phyloP scores from a whole-genome alignment of 2,888 invertebrate species.

The Argynnis bischoffii region DNA sequence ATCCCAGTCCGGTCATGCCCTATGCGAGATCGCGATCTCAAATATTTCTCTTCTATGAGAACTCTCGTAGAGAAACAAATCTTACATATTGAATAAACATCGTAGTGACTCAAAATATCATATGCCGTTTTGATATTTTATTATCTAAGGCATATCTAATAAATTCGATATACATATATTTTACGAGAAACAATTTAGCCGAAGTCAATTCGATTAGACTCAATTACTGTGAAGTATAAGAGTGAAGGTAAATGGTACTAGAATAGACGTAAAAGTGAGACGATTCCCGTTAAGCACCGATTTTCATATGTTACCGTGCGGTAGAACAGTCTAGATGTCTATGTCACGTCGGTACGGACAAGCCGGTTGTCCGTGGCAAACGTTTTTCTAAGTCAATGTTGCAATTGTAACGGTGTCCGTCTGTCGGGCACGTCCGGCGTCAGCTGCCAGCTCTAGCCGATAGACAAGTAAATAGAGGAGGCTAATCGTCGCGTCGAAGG shows the following conservation, averaged over 20 bases:
- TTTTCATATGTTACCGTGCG: slow-evolving; percentile 36
- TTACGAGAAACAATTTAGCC: neutral
- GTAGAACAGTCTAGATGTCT: slow-evolving; percentile 57
- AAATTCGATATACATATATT: slow-evolving; percentile 1
- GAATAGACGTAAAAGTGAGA: slow-evolving; percentile 44
- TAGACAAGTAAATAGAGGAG: slow-evolving; percentile 80
- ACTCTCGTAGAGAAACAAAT: slow-evolving; percentile 31
- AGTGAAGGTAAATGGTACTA: slow-evolving; percentile 16
- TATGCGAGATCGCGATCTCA: slow-evolving; percentile 64
- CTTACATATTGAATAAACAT: slow-evolving; percentile 18
- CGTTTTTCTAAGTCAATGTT: slow-evolving; percentile 79
- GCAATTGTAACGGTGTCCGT: slow-evolving; percentile 79
- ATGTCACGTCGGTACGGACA: slow-evolving; percentile 55
- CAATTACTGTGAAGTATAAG: slow-evolving; percentile 19
- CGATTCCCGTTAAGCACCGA: slow-evolving; percentile 48
- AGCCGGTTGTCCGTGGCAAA: slow-evolving; percentile 66
- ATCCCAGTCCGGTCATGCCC: slow-evolving; percentile 68
- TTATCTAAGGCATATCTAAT: neutral
- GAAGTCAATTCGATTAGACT: slow-evolving; percentile 11
- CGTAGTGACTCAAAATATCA: neutral
- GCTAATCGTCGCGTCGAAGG: slow-evolving; percentile 79
- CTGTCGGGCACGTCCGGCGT: slow-evolving; percentile 70
- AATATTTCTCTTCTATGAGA: slow-evolving; percentile 64
- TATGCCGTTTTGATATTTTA: neutral
- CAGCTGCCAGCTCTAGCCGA: slow-evolving; percentile 77